These are phyloP conservation scores for Pleuronectes platessa DNA, from an alignment of 2,113 vertebrate species.

Conservation along the genomic window DNA sequence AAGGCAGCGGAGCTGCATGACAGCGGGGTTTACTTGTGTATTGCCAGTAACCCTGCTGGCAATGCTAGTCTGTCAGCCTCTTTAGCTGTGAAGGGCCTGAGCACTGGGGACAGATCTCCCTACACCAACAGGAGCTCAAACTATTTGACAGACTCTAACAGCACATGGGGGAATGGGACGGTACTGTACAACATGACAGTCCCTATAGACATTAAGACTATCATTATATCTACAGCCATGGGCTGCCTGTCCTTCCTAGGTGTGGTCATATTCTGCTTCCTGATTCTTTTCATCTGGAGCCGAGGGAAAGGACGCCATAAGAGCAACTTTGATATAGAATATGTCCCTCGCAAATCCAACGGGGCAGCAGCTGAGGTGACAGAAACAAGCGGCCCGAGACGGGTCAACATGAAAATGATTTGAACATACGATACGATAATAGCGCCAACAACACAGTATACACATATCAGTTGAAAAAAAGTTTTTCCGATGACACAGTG, in stretches of 20 bases:
- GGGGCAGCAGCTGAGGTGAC: slow-evolving; percentile 85
- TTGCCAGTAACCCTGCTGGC: slow-evolving; percentile 94
- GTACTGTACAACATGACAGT: slow-evolving; percentile 92
- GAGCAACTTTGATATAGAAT: slow-evolving; percentile 97
- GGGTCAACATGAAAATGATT: slow-evolving; percentile 99
- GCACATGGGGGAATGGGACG: slow-evolving; percentile 93
- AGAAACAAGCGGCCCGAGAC: slow-evolving; percentile 90
- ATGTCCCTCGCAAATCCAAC: slow-evolving; percentile 94
- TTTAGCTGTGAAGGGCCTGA: slow-evolving; percentile 90
- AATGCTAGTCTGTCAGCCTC: slow-evolving; percentile 94
- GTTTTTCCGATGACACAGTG: slow-evolving; percentile 69
- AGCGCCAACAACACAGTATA: slow-evolving; percentile 39
- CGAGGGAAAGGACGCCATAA: slow-evolving; percentile 96
- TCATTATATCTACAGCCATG: slow-evolving; percentile 98
- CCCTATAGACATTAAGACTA: slow-evolving; percentile 97
- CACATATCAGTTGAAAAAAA: slow-evolving; percentile 57
- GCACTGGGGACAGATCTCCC: slow-evolving; percentile 88
- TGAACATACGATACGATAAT: slow-evolving; percentile 66
- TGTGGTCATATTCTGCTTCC: slow-evolving; percentile 96
- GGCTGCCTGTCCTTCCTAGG: slow-evolving; percentile 98
- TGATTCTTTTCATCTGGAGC: slow-evolving; percentile 97
- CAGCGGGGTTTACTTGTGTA: slow-evolving; percentile 94
- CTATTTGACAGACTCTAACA: slow-evolving; percentile 93
- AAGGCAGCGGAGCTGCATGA: slow-evolving; percentile 96
- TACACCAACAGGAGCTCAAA: slow-evolving; percentile 94